phyloP scores from a whole-genome alignment of 2,797 vertebrate species.

The Pangasius krempfi region DNA sequence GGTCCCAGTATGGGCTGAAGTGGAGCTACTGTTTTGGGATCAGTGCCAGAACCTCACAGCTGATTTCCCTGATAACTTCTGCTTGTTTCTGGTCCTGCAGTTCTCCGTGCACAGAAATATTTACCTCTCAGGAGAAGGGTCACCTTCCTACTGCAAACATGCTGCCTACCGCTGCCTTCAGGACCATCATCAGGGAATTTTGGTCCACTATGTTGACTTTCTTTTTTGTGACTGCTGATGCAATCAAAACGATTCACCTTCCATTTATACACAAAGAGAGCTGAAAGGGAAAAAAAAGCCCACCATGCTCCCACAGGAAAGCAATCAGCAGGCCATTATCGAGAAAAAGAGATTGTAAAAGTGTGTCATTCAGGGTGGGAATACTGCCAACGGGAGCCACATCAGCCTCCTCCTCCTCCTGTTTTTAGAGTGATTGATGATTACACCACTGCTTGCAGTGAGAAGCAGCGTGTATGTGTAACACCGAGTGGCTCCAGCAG shows the following conservation, averaged over 20 bases:
- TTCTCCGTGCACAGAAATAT: conserved; percentile 53
- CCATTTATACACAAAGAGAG: conserved; percentile 37
- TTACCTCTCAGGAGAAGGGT: conserved; percentile 56
- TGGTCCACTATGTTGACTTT: conserved; percentile 17
- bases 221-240: conserved; percentile 18
- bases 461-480: neutral
- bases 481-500: neutral
- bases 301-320: conserved; percentile 58
- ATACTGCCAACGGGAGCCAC: conserved; percentile 62
- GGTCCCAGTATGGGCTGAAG: conserved; percentile 45
- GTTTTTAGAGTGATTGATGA: conserved; percentile 56
- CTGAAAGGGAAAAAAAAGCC: neutral
- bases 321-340: conserved; percentile 63
- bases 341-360: conserved; percentile 59
- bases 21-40: conserved; percentile 60
- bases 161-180: conserved; percentile 32
- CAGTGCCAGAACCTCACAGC: conserved; percentile 54
- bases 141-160: conserved; percentile 6
- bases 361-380: conserved; percentile 59
- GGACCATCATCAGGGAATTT: neutral
- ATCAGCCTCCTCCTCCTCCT: conserved; percentile 44
- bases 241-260: conserved; percentile 53
- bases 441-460: conserved; percentile 56
- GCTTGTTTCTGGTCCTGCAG: conserved; percentile 45
- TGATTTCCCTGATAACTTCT: neutral